Evolutionary conservation across 2,113 vertebrate species (phyloP).

Genomic region (Ceyx cyanopectus): DNA sequence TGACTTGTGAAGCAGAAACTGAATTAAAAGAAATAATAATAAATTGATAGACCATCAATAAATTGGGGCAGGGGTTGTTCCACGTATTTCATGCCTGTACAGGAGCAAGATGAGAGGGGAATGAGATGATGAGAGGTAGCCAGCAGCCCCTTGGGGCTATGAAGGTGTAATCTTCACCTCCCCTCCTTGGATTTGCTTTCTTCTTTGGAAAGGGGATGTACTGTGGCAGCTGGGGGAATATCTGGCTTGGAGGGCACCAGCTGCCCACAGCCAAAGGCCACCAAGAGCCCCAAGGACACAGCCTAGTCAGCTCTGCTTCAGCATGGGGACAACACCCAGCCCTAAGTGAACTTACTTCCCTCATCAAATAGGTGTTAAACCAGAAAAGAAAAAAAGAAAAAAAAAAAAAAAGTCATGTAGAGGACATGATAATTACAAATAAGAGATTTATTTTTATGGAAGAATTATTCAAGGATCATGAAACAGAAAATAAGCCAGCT

Average conservation of each 20-base stretch:
- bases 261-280: neutral
- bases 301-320: neutral
- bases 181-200: neutral
- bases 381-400: neutral
- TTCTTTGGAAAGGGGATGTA: neutral
- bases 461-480: neutral
- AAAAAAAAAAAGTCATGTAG: neutral
- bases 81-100: neutral
- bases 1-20: neutral
- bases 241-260: neutral
- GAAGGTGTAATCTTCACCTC: neutral
- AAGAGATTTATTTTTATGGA: constrained; percentile 49
- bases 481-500: constrained; percentile 14
- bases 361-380: neutral
- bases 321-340: neutral
- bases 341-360: neutral
- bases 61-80: neutral
- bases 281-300: rapidly evolving
- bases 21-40: neutral
- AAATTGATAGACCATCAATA: neutral
- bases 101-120: neutral
- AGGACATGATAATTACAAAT: neutral
- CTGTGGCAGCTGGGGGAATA: neutral
- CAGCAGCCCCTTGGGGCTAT: neutral
- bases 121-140: too few species aligned